A percentile compares a stretch with the other conserved stretches of the same genome.
These are phyloP conservation scores for Poecilia latipinna DNA, from an alignment of 2,113 vertebrate genomes.

Conservation along the genomic window DNA sequence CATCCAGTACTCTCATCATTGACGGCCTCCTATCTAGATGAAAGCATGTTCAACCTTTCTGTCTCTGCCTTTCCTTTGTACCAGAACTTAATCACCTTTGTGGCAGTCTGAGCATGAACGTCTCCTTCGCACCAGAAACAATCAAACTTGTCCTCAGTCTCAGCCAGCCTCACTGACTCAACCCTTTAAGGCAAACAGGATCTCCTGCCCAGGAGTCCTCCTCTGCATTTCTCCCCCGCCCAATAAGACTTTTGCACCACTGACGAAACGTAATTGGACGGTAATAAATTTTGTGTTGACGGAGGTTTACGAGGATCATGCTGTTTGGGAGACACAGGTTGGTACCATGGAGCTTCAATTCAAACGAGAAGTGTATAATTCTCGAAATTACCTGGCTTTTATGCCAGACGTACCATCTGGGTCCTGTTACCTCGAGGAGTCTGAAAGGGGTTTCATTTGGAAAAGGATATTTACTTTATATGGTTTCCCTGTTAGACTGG, in stretches of 20 bases:
- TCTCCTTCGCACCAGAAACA: constrained; percentile 30
- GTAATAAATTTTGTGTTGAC: constrained; percentile 57
- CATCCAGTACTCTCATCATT: too few species aligned
- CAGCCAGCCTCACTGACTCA: constrained; percentile 15
- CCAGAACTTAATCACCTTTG: neutral
- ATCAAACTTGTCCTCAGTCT: constrained; percentile 36
- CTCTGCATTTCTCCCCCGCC: constrained; percentile 16
- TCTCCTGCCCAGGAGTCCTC: constrained; percentile 22
- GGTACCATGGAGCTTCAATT: constrained; percentile 32
- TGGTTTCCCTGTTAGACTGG: constrained; percentile 38
- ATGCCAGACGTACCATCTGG: constrained; percentile 68
- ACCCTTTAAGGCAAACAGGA: constrained; percentile 40
- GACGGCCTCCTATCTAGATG: too few species aligned
- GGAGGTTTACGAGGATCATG: constrained; percentile 51
- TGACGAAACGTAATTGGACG: constrained; percentile 54
- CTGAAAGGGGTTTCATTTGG: constrained; percentile 57
- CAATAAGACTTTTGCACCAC: constrained; percentile 6
- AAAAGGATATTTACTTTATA: constrained; percentile 41
- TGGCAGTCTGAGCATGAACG: constrained; percentile 15
- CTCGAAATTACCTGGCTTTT: constrained; percentile 66
- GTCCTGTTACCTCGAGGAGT: constrained; percentile 56
- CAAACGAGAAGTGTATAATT: constrained; percentile 33
- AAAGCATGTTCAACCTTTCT: too few species aligned
- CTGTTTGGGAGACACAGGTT: constrained; percentile 35
- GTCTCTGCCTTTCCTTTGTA: too few species aligned